Conservation (phyloP, 2,113 vertebrate species). For the Stictonetta naevosa region DNA sequence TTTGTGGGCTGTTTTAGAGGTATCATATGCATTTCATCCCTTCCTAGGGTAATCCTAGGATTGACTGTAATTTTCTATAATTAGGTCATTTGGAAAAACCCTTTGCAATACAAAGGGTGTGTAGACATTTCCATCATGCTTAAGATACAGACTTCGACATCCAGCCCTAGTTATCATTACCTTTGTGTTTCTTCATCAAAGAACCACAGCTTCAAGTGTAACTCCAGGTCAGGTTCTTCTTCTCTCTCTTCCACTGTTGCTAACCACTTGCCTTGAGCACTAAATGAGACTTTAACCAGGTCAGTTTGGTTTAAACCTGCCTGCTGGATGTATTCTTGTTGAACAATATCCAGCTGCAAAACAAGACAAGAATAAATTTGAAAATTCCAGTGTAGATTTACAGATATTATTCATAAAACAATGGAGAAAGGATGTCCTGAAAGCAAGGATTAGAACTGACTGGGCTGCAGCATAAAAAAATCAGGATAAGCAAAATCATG, state of each 20-base stretch:
- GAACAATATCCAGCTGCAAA: conserved; percentile 92
- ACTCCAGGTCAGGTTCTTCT: conserved; percentile 79
- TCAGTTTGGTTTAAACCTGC: conserved; percentile 85
- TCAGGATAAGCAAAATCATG: not conserved
- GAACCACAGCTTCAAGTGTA: conserved; percentile 90
- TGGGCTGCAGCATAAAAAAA: not conserved
- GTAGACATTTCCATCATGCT: not conserved
- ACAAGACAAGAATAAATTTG: not conserved
- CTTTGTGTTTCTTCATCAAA: conserved; percentile 87
- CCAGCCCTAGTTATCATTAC: conserved; percentile 61
- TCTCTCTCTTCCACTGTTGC: conserved; percentile 92
- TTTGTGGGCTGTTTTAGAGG: not conserved
- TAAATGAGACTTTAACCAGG: conserved; percentile 85
- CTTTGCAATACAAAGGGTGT: not conserved
- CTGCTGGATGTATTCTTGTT: conserved; percentile 91
- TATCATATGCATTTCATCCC: too few relatives aligned
- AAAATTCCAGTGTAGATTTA: accelerated
- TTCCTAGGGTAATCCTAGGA: not conserved
- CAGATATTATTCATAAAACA: not conserved
- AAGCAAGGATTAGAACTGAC: not conserved
- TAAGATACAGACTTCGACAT: not conserved
- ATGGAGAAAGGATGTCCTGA: accelerated
- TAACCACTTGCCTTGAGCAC: conserved; percentile 83
- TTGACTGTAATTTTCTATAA: not conserved
- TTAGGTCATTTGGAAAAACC: not conserved